Evolutionary conservation across 2,797 vertebrate genomes (phyloP), one percentile per base, ranked within the genome.

Genomic region (Myotis myotis): DNA sequence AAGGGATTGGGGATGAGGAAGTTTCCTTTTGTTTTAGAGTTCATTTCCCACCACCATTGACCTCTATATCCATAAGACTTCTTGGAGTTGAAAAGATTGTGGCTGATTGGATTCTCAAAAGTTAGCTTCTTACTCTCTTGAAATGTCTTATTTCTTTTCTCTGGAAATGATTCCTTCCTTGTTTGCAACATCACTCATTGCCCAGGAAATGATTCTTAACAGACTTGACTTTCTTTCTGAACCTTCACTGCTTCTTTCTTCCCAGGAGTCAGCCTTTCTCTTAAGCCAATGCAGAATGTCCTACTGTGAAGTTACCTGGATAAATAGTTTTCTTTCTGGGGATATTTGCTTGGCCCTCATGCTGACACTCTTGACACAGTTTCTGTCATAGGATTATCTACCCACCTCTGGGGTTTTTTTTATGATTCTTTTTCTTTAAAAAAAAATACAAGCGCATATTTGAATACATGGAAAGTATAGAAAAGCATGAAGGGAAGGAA

Each of bases 151-250:
- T 70, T 82, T 82, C 44, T 71, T 88, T 15, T 81, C 25, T 91
- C 38, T 92, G 89, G 71, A 81, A 78, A 49, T 86, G n/a, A 44
- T 89, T 66, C 30, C 70, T 86, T 92, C 53, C 23, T 81, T 81
- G 15, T 81, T 51, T 44, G 47, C 38, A 72, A 17, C 51, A 55
- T 38, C 12, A 89, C 49, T 10, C 1, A 11, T 49, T 60, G 7
- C 53, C 71, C 70, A 87, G 83, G 78, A 95, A 62, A 60, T 68
- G 33, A 85, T 84, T 81, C 62, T 74, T 76, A 71, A 47, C 22
- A 6, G 28, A 49, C 51, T 86, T 6, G 28, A 41, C 51, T 86
- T 80, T 49, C 70, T 75, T 71, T 86, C 53, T 86, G 75, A 82
- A 49, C 44, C 33, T 75, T 70, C 57, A 89, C 44, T 3, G 57